Evolutionary conservation across 92 coral and sea anemone genomes (phyloP), one percentile per base, ranked within the genome.

Genomic region (Epizoanthus fatuus): DNA sequence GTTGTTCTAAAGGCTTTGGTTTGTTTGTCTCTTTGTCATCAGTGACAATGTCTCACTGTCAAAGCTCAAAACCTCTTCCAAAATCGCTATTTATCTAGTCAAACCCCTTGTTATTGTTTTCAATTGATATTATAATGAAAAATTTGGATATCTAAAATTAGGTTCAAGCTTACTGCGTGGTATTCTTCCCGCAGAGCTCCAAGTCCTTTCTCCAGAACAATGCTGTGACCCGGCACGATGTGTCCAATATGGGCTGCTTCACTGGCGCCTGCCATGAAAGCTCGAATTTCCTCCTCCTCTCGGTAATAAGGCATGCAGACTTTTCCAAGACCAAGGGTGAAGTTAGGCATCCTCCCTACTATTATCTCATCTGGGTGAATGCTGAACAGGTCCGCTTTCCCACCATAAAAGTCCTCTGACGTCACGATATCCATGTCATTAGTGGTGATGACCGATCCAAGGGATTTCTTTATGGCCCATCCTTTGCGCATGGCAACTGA

Each of bases 321-420:
- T 75, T 93, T 87, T 7, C 96, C 96, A 47, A 93, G 92, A 4
- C 96, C 96, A 40, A 93, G 86, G 25, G 94, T 88, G 35, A 87
- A 88, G 16, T 88, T 86, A 15, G 94, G 94, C 96, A 93, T 93
- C 56, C 93, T 49, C 16, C 96, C 96, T 16, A 91, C 96, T 3
- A 93, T 87, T 4, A 93, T 55, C 81, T 93, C 96, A 13, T 93
- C 96, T 0, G 96, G 94, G 54, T 93, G 97, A 52, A 93, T 86
- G 80, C 86, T 74, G 58, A 93, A 93, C 11, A 71, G 17, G 67
- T 91, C 97, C 2, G 97, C 97, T 42, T 72, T 84, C 9, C 81
- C 64, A 55, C 94, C 97, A 69, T 83, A 93, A 70, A 93, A 93
- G 0, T 64, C 40, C 12, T 63, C 66, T 16, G 63, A 55, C 10